Percentiles rank a stretch among this genome's conserved stretches.
Conservation (phyloP, 2,888 invertebrate genomes). For the Eurytoma adleriae region DNA sequence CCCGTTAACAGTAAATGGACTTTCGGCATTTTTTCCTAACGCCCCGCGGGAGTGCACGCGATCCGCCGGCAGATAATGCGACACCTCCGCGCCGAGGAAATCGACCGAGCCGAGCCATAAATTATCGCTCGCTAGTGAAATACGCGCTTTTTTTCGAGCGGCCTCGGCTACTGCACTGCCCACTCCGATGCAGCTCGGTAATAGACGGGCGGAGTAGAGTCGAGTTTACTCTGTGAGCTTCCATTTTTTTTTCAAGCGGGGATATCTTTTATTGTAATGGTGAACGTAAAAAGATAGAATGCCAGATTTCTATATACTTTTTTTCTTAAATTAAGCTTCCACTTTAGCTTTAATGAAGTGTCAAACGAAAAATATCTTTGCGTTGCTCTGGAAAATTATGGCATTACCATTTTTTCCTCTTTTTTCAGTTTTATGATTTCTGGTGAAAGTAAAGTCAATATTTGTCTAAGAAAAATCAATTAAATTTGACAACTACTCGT, state of each 20-base stretch:
- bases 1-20: conserved; percentile 32
- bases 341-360: too few relatives aligned
- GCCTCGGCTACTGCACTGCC: neutral
- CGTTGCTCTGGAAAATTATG: too few relatives aligned
- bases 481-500: too few relatives aligned
- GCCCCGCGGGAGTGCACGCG: neutral
- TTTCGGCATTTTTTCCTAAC: conserved; percentile 31
- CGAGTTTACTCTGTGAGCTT: conserved; percentile 30
- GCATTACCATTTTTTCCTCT: too few relatives aligned
- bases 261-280: conserved; percentile 19
- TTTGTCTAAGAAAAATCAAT: too few relatives aligned
- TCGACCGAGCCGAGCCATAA: conserved; percentile 34
- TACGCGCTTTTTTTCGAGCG: conserved; percentile 27
- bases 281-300: conserved; percentile 15
- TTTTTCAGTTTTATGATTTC: too few relatives aligned
- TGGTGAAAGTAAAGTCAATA: too few relatives aligned
- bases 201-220: conserved; percentile 43
- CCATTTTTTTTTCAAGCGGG: conserved; percentile 23
- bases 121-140: conserved; percentile 38
- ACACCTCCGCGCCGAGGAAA: conserved; percentile 8
- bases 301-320: neutral
- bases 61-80: conserved; percentile 23
- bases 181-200: conserved; percentile 23
- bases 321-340: too few relatives aligned
- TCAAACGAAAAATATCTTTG: too few relatives aligned